phyloP scores from a whole-genome alignment of 2,113 vertebrate species.

The Acrocephalus arundinaceus region DNA sequence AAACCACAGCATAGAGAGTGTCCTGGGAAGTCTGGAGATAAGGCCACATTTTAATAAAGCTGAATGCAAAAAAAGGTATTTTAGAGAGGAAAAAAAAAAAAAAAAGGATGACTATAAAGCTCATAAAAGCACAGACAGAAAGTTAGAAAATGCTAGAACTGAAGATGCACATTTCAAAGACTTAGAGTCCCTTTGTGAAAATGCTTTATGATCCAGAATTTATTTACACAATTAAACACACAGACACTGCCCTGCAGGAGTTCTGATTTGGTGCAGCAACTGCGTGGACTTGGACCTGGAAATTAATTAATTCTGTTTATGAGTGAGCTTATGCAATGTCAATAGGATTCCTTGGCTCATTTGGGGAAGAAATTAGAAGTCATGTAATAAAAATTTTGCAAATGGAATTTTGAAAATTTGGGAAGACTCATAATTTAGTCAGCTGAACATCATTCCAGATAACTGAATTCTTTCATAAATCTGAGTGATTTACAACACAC shows the following conservation, averaged over 20 bases:
- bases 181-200: not conserved
- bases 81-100: not conserved
- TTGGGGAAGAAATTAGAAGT: not conserved
- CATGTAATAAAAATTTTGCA: not conserved
- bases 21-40: not conserved
- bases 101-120: not conserved
- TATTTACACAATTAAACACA: slow-evolving; percentile 35
- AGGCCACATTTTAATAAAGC: not conserved
- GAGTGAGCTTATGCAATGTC: not conserved
- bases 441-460: not conserved
- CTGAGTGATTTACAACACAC: not conserved
- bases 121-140: not conserved
- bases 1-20: not conserved
- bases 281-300: not conserved
- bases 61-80: not conserved
- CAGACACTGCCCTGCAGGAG: not conserved
- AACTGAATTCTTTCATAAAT: not conserved
- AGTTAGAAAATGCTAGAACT: not conserved
- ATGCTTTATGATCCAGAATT: slow-evolving; percentile 1
- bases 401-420: not conserved
- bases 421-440: not conserved
- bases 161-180: not conserved
- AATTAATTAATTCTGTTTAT: not conserved
- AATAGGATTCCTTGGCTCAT: not conserved
- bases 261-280: not conserved